Base-by-base conservation (phyloP, 2,888 invertebrate species). In the Harmothoe impar region DNA sequence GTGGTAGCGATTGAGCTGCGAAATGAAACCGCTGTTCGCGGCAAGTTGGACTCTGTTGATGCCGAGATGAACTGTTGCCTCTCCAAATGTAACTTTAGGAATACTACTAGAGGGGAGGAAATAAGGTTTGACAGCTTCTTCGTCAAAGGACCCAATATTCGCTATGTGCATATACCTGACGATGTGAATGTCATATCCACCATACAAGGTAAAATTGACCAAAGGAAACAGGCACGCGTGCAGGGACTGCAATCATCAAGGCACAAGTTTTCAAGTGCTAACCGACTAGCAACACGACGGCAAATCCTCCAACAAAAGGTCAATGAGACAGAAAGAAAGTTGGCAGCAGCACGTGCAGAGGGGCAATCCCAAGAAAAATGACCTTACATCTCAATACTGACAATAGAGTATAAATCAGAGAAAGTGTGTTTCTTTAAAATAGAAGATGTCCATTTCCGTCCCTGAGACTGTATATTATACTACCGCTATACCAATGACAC, bases 151-250 rank as follows among this genome's bases (percentile, higher is more conserved):
- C 92, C 91, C 54, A 93, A 94, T 52, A 94, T 95, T 23, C 92
- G 95, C 35, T 95, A 93, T 93, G 95, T 95, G 0, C 94, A 95
- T 78, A 94, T 95, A 43, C 95, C 95, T n/a, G 95, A 95, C 90
- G 93, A 94, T 89, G 91, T 95, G 7, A 92, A 95, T 89, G 94
- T 95, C 90, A 92, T 92, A 81, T 91, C 92, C 43, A 92, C 94
- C 0, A 94, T 95, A 52, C 33, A 84, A 62, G 17, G 0, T 23
- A 84, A 91, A 43, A 23, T 91, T 43, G 85, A 43, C 52, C 12
- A 23, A 10, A 31, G 43, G 33, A 23, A 1, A 7, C 7, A 81
- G 23, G 81, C 81, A 1, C 20, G 81, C 12, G n/a, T 33, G 0
- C 31, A 81, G 20, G 43, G 81, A 23, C 43, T 81, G 23, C 81